Base-by-base conservation (phyloP, 2,113 vertebrate genomes). In the Pangasianodon hypophthalmus region DNA sequence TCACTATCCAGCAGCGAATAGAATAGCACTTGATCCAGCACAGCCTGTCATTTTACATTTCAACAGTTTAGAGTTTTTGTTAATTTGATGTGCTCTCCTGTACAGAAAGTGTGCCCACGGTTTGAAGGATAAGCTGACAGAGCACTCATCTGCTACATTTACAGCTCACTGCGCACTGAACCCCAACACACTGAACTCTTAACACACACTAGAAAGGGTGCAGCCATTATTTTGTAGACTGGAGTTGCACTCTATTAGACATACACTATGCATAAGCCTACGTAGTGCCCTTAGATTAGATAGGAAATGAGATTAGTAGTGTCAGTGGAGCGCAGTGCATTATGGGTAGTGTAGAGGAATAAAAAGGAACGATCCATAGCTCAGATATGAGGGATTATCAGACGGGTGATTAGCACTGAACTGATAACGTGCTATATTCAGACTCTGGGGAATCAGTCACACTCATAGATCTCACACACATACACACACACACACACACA, bases 351-450 rank as follows among this genome's bases (percentile, higher is more conserved):
- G 41, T 32, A 26, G 82, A 37, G 81, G 79, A n/a, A 64, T 50
- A 52, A 44, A 84, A 85, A 82, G 62, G 79, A 71, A 89, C 41
- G 83, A 88, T 88, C 80, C 64, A 83, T 87, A 83, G 80, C 62
- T 88, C 87, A 83, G 80, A 89, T 89, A 89, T 89, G 88, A 89
- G 46, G 58, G 88, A 85, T 89, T 86, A 89, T 85, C 83, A 89
- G 48, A 48, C 18, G 88, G 83, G 71, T 86, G 88, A 89, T 89
- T 89, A 89, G 88, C 32, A 84, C 94, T 92, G 87, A 60, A 94
- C 93, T 93, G 94, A 95, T 94, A 95, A 92, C 54, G 56, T 92
- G 93, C 94, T 95, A 94, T 94, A 94, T 95, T 93, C 94, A 92
- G 88, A 90, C 87, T 80, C 87, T 11, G 81, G 84, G 84, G 84